A percentile compares a stretch with the other conserved stretches of the same genome.
phyloP scores from a whole-genome alignment of 2,888 invertebrate species.

The Hemithea aestivaria region DNA sequence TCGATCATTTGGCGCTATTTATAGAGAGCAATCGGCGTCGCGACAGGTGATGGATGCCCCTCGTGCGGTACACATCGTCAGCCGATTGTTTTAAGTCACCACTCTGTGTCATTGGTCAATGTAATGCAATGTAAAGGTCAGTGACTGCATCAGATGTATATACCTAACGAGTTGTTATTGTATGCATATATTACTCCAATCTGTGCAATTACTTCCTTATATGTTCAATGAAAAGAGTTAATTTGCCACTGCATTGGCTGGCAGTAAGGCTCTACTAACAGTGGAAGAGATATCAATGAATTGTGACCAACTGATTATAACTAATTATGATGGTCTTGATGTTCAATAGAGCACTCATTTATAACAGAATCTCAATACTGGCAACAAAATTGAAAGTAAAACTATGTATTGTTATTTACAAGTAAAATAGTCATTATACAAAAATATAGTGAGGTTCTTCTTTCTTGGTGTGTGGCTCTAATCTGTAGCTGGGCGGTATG shows the following conservation, averaged over 20 bases:
- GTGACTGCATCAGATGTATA: constrained; percentile 6
- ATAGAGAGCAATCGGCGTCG: constrained; percentile 33
- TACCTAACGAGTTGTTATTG: constrained; percentile 10
- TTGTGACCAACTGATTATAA: neutral
- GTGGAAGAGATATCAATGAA: neutral
- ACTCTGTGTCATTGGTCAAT: constrained; percentile 10
- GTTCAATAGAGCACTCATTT: no score
- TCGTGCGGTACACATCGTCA: neutral
- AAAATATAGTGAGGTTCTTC: no score
- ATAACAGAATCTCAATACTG: neutral
- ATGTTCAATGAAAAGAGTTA: constrained; percentile 17
- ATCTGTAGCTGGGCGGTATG: no score
- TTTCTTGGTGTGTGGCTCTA: no score
- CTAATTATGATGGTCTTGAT: neutral
- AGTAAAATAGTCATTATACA: no score
- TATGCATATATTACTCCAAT: constrained; percentile 17
- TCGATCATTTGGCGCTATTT: constrained; percentile 39
- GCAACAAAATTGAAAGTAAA: no score
- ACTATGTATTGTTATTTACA: no score
- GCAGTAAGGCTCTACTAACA: neutral
- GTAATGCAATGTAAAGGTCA: constrained; percentile 12
- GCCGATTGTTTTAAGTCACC: constrained; percentile 7
- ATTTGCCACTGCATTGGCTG: constrained; percentile 9
- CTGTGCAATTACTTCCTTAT: constrained; percentile 19
- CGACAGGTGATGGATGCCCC: constrained; percentile 35